phyloP scores from a whole-genome alignment of 2,888 invertebrate genomes.

The Byasa hedistus region DNA sequence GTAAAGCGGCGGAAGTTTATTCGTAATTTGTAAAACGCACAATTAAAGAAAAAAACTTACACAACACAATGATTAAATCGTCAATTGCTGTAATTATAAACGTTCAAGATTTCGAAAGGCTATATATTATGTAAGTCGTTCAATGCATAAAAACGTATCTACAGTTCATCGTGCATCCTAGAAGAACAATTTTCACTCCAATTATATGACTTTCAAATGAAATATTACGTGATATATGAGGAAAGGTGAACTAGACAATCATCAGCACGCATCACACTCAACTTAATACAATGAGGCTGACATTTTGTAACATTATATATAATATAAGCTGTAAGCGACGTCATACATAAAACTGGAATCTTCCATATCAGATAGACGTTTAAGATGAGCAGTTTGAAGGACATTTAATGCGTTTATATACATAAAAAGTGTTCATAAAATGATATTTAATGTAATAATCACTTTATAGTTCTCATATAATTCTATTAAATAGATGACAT shows the following conservation, averaged over 20 bases:
- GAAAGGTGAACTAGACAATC: constrained; percentile 63
- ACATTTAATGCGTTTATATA: constrained; percentile 31
- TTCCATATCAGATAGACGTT: constrained; percentile 33
- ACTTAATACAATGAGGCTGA: constrained; percentile 63
- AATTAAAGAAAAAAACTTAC: constrained; percentile 33
- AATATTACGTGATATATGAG: constrained; percentile 46
- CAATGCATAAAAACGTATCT: not conserved
- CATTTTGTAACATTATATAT: constrained; percentile 41
- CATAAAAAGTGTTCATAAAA: not conserved
- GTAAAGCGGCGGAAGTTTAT: no score
- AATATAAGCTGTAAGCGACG: constrained; percentile 35
- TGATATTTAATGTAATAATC: no score
- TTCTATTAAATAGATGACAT: no score
- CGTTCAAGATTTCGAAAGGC: constrained; percentile 35
- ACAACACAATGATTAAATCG: constrained; percentile 39
- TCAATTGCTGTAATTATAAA: constrained; percentile 38
- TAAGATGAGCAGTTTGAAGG: constrained; percentile 20
- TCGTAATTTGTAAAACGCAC: constrained; percentile 15
- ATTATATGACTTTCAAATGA: constrained; percentile 2
- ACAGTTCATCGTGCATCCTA: not conserved
- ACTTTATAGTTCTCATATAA: no score
- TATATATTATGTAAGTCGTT: not conserved
- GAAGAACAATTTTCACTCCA: constrained; percentile 1
- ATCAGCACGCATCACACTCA: constrained; percentile 53
- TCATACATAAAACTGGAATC: constrained; percentile 29